Evolutionary conservation across 92 coral and sea anemone genomes (phyloP), one percentile per base, ranked within the genome.

Genomic region (Porites cylindrica): DNA sequence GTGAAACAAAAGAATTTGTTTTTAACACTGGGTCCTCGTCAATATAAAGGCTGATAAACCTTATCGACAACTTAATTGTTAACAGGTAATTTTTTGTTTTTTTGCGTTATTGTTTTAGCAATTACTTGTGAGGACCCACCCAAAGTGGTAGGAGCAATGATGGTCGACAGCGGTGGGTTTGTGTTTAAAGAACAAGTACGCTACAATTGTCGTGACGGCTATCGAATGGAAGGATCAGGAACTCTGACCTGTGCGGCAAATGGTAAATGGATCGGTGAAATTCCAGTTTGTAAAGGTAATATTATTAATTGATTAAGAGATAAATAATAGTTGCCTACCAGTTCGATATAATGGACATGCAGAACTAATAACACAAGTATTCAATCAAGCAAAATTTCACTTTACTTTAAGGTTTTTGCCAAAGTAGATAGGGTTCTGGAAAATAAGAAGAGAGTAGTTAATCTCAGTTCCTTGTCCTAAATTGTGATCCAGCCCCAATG

Each of bases 211-310:
- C 78, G 63, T 29, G 70, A 85, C 8, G 96, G 96, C 4, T 93
- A 72, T 54, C 38, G 76, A 21, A 43, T 77, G 65, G 60, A 68
- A 43, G 92, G 92, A 61, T 51, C 74, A 10, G 53, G 60, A 11
- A 61, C 68, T 7, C 23, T 90, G 56, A 21, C 24, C 0, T 93
- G 96, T 84, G 88, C 90, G 10, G 85, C 56, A 18, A 86, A 93
- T 67, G 93, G 91, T 5, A 63, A 79, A 59, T 93, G 96, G 96
- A 80, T 75, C 60, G 96, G 96, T 20, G 68, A 72, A 51, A 51
- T 59, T 52, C 93, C 96, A 10, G 78, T 70, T 7, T 93, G 96
- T 67, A 87, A 80, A 90, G 93, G 93, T 54, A 54, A 54, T 13
- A 10, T 54, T 13, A 54, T 9, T 9, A 54, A 13, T 8, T 54